These are phyloP conservation scores for Chrysochloris asiatica DNA, from an alignment of 2,113 vertebrate species.

Conservation along the genomic window DNA sequence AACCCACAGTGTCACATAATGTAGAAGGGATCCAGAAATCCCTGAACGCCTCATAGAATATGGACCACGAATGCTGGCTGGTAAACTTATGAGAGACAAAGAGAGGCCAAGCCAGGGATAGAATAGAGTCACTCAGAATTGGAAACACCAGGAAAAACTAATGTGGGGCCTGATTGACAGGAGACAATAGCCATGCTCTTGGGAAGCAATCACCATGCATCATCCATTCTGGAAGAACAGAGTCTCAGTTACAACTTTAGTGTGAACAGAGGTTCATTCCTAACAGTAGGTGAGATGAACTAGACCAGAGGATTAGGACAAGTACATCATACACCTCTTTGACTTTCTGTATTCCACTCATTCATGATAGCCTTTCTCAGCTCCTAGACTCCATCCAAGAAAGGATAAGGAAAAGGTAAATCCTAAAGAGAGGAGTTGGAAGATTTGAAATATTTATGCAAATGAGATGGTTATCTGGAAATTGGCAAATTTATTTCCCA, in stretches of 20 bases:
- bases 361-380: background rate
- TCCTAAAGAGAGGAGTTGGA: background rate
- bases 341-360: background rate
- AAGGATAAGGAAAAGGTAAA: background rate
- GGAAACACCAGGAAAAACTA: background rate
- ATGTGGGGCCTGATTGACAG: accelerated
- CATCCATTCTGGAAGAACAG: background rate
- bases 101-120: background rate
- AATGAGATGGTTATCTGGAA: background rate
- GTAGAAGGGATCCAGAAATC: background rate
- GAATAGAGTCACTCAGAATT: background rate
- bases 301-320: background rate
- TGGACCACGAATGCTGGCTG: background rate
- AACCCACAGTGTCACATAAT: too few relatives aligned
- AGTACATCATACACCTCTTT: too few relatives aligned
- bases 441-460: background rate
- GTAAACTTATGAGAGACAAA: background rate
- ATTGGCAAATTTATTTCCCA: background rate
- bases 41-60: background rate
- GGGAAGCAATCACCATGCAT: background rate
- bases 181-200: background rate
- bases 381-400: background rate
- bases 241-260: background rate
- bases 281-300: background rate
- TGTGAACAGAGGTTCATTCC: background rate